phyloP scores from a whole-genome alignment of 2,113 vertebrate species.

The Gopherus evgoodei region DNA sequence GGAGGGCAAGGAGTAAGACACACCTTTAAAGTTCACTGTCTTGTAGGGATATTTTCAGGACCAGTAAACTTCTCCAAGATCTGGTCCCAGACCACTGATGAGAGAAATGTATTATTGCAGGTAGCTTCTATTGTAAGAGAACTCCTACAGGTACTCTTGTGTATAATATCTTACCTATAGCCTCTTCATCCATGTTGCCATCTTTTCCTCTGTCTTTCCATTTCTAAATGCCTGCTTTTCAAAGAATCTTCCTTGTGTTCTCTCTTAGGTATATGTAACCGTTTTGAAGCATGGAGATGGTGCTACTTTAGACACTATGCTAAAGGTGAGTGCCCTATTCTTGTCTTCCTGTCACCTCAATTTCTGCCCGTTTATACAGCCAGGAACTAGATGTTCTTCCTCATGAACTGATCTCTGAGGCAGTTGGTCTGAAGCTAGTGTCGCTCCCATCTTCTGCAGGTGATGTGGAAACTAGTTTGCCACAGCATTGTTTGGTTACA shows the following conservation, averaged over 20 bases:
- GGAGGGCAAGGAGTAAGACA: neutral
- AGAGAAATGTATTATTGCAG: neutral
- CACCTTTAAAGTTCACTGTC: accelerated
- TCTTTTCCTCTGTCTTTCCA: neutral
- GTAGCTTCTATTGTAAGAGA: accelerated
- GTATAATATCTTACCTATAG: neutral
- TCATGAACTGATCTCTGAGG: accelerated
- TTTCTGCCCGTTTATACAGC: neutral
- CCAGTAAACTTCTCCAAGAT: neutral
- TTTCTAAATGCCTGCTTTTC: accelerated
- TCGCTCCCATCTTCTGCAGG: neutral
- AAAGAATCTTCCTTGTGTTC: neutral
- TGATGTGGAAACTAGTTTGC: neutral
- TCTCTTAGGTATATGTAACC: constrained; percentile 92
- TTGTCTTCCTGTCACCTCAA: neutral
- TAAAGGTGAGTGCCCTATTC: constrained; percentile 85
- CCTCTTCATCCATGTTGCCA: neutral
- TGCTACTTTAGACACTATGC: constrained; percentile 92
- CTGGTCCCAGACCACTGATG: neutral
- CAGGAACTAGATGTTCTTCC: neutral
- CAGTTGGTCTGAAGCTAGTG: neutral
- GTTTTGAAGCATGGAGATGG: constrained; percentile 96
- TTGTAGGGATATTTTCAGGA: neutral
- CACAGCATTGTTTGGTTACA: neutral
- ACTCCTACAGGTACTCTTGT: accelerated